These are phyloP conservation scores for Ranitomeya variabilis DNA, from an alignment of 2,113 vertebrate species.

Conservation along the genomic window DNA sequence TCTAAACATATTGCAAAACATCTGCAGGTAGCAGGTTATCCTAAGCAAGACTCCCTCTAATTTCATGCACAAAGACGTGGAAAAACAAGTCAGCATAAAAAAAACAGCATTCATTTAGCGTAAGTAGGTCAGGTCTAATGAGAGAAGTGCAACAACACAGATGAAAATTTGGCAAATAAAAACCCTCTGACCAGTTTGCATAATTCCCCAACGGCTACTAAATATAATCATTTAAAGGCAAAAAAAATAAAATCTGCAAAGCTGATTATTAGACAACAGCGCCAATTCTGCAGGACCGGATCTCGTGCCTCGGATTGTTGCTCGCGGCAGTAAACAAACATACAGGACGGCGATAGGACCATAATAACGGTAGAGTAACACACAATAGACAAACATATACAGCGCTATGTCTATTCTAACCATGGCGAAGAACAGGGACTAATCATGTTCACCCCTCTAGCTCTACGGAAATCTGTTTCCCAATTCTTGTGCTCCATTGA, in stretches of 20 bases:
- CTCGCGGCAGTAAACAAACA: not conserved
- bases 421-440: constrained; percentile 21
- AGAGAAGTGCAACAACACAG: constrained; percentile 61
- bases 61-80: constrained; percentile 47
- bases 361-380: too few species aligned
- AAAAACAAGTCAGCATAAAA: constrained; percentile 59
- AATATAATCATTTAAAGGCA: constrained; percentile 29
- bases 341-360: not conserved
- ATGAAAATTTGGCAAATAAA: constrained; percentile 54
- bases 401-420: not conserved
- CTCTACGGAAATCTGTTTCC: constrained; percentile 58
- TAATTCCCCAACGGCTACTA: constrained; percentile 36
- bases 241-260: constrained; percentile 7
- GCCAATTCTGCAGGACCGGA: constrained; percentile 5
- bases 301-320: not conserved
- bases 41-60: not conserved
- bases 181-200: constrained; percentile 33
- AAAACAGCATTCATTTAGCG: constrained; percentile 58
- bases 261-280: not conserved
- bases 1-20: constrained; percentile 5
- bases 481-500: constrained; percentile 62
- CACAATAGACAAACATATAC: not conserved
- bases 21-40: constrained; percentile 3
- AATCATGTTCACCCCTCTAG: constrained; percentile 21
- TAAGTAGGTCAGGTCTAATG: constrained; percentile 68